Percentiles rank a stretch among this genome's conserved stretches.
Evolutionary conservation across 2,888 invertebrate species (phyloP).

Genomic region (Folsomia manolachei): DNA sequence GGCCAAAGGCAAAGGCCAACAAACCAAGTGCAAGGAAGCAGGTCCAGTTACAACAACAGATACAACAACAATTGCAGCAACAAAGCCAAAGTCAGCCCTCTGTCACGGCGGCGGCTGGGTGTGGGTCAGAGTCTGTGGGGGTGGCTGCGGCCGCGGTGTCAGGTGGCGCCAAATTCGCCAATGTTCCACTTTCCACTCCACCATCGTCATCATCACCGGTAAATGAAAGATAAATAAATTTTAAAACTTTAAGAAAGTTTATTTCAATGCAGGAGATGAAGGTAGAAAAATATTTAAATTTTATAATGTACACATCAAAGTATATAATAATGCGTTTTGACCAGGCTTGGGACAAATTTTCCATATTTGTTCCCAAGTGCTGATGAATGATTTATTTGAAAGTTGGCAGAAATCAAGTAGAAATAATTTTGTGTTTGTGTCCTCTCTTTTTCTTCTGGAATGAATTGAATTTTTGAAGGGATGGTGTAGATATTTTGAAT

Average conservation of each 20-base stretch:
- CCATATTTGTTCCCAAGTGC: neutral
- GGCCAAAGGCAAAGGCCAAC: conserved; percentile 69
- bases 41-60: conserved; percentile 56
- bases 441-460: neutral
- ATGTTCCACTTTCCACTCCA: neutral
- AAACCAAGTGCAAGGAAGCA: conserved; percentile 52
- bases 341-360: neutral
- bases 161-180: neutral
- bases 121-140: neutral
- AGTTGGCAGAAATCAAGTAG: no score
- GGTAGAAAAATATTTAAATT: conserved; percentile 36
- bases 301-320: conserved; percentile 4
- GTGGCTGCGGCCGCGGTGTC: neutral
- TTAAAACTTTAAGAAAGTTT: conserved; percentile 37
- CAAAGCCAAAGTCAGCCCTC: conserved; percentile 47
- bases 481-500: neutral
- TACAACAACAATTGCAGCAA: conserved; percentile 55
- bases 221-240: conserved; percentile 40
- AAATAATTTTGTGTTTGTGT: neutral
- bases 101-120: neutral
- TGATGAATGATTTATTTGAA: no score
- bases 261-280: conserved; percentile 4
- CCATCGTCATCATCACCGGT: conserved; percentile 48
- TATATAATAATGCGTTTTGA: neutral
- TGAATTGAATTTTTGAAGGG: neutral